A percentile compares a stretch with the other conserved stretches of the same genome.
phyloP scores from a whole-genome alignment of 92 coral and sea anemone genomes.

The Actinernus sp. region DNA sequence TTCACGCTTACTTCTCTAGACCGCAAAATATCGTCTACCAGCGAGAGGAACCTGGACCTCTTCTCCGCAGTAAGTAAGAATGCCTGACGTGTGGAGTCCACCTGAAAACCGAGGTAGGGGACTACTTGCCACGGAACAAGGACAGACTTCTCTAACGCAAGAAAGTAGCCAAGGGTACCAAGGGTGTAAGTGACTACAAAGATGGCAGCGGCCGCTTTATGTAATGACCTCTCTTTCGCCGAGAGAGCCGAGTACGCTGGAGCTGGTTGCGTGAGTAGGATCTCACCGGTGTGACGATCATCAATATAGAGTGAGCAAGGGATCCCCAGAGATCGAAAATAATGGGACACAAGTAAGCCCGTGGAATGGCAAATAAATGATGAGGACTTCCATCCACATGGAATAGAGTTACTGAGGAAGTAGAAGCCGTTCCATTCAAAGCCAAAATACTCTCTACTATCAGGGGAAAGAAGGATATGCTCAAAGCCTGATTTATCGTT shows the following conservation, averaged over 20 bases:
- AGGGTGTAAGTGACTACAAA: background rate
- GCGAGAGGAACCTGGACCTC: background rate
- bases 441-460: background rate
- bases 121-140: background rate
- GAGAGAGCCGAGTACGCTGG: background rate
- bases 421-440: background rate
- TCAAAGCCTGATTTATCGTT: background rate
- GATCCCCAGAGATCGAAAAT: background rate
- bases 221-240: too few relatives aligned
- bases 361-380: background rate
- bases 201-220: too few relatives aligned
- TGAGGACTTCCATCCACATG: background rate
- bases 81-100: background rate
- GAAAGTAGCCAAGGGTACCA: constrained; percentile 4
- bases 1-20: background rate
- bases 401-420: background rate
- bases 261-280: background rate
- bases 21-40: background rate
- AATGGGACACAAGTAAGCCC: background rate
- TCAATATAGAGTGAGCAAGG: background rate
- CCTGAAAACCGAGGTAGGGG: background rate
- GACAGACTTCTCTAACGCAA: background rate
- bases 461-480: background rate
- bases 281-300: background rate
- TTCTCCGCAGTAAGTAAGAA: constrained; percentile 2